Evolutionary conservation across 2,888 invertebrate species (phyloP), one percentile per base, ranked within the genome.

Genomic region (Blastobasis adustella): DNA sequence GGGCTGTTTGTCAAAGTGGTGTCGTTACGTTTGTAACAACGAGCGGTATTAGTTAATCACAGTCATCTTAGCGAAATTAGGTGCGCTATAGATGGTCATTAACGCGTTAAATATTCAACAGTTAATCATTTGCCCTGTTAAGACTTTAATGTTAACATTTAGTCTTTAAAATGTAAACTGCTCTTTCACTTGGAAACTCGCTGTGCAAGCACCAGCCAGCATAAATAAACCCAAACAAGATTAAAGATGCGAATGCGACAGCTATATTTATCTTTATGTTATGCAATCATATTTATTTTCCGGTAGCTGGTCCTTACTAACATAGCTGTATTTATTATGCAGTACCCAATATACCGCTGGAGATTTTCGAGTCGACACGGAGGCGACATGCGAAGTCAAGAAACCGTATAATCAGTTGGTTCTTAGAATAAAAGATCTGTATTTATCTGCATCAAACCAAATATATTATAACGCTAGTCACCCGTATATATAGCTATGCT

Each of bases 341-440:
- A 89, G 89, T 89, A 88, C 89, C 89, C 83, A 89, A 89, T 89
- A 89, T 89, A 72, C 88, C 89, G 66, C 86, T 88, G 89, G 89
- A 89, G 85, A 78, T 89, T 77, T 83, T 88, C 85, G 89, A 89
- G 89, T 88, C 89, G 55, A 83, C 88, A 71, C 76, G 88, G 81
- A 85, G 89, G 76, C 78, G 86, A 76, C 88, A 89, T 73, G 85
- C 82, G 72, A 89, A 89, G 75, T 88, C 89, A 81, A 89, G 89
- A 79, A 87, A 89, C 79, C 86, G 88, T 76, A 89, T 89, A 64
- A 89, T 89, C 82, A 89, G 89, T 88, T 89, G 89, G 89, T 87
- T 89, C 67, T 82, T 89, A 82, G 89, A 89, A 77, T 89, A 76
- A 82, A 72, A 76, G 65, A 76, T 73, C 69, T 76, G 72, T 80